A percentile compares a stretch with the other conserved stretches of the same genome.
Evolutionary conservation across 2,113 vertebrate species (phyloP).

Genomic region (Balaenoptera acutorostrata): DNA sequence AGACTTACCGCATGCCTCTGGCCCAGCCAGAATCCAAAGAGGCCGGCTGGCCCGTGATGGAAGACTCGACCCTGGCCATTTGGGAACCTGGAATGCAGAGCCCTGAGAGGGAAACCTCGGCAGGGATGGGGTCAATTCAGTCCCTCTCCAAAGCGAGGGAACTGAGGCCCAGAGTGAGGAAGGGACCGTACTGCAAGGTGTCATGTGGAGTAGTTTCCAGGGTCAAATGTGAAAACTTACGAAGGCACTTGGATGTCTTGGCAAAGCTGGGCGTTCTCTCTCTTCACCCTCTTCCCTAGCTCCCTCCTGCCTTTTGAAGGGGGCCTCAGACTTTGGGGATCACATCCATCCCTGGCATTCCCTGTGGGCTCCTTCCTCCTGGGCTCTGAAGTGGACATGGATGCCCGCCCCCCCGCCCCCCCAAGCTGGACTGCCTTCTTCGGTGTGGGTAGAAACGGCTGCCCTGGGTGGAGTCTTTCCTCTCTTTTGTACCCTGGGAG

Average conservation of each 20-base stretch:
- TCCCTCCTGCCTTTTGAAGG: not conserved
- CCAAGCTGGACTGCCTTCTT: not conserved
- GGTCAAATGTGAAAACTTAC: not conserved
- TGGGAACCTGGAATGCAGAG: not conserved
- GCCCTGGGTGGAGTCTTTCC: not conserved
- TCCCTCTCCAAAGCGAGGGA: not conserved
- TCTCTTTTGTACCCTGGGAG: not conserved
- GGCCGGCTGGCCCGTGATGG: accelerated
- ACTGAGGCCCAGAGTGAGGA: not conserved
- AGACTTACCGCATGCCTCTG: no score
- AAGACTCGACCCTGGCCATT: not conserved
- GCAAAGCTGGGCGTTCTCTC: not conserved
- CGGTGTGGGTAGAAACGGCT: not conserved
- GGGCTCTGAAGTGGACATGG: not conserved
- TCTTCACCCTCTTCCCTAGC: no score
- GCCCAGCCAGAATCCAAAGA: not conserved
- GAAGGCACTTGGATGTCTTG: not conserved
- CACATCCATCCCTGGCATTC: not conserved
- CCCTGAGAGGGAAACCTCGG: not conserved
- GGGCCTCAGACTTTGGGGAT: not conserved
- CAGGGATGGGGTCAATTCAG: accelerated
- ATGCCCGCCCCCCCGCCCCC: no score
- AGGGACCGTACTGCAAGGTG: accelerated
- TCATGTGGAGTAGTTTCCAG: not conserved
- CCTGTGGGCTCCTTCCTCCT: not conserved